These are phyloP conservation scores for Lichenostomus cassidix DNA, from an alignment of 2,113 vertebrate genomes.

Conservation along the genomic window DNA sequence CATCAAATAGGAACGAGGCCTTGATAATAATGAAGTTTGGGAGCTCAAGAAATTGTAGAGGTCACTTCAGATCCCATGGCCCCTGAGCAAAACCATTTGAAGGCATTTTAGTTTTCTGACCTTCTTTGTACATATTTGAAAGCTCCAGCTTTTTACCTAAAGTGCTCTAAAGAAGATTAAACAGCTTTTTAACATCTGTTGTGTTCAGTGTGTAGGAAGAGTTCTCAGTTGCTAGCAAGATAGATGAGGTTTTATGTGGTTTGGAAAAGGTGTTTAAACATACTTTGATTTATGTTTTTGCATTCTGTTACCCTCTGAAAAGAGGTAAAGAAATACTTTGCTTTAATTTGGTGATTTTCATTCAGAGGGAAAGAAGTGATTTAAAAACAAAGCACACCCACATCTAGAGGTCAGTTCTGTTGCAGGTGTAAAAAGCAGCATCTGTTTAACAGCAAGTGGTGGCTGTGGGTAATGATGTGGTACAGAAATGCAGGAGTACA, in stretches of 20 bases:
- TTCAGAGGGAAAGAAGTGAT: neutral
- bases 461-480: neutral
- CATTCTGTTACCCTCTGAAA: neutral
- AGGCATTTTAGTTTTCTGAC: conserved; percentile 42
- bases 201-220: conserved; percentile 21
- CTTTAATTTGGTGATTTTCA: conserved; percentile 7
- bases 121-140: conserved; percentile 41
- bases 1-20: conserved; percentile 2
- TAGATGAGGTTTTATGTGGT: neutral
- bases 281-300: neutral
- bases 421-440: neutral
- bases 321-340: neutral
- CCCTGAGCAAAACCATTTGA: conserved; percentile 6
- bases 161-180: conserved; percentile 52
- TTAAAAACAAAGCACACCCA: neutral
- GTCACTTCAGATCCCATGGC: conserved; percentile 20
- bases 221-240: conserved; percentile 9
- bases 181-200: conserved; percentile 54
- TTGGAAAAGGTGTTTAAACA: conserved; percentile 37
- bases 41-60: conserved; percentile 12
- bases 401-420: conserved; percentile 7
- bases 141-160: conserved; percentile 30
- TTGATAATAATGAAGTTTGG: neutral
- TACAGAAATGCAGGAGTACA: neutral
- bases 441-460: conserved; percentile 17